Evolutionary conservation across 2,888 invertebrate species (phyloP), one percentile per base, ranked within the genome.

Genomic region (Elysia crispata): DNA sequence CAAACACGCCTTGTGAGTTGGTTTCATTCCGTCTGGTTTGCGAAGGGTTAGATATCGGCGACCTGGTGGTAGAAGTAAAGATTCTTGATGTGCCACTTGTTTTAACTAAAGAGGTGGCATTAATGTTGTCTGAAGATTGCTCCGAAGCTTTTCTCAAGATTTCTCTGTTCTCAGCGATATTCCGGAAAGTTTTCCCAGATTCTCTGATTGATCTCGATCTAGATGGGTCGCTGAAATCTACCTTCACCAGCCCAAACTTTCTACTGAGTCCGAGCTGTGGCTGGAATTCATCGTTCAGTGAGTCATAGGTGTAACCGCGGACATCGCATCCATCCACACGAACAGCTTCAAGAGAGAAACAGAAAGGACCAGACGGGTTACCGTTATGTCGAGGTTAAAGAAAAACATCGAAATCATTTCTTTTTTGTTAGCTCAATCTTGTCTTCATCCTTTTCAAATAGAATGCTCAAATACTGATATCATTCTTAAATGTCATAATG

Each of bases 221-320:
- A 18, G 20, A 50, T 13, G 82, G 76, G 30, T n/a, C 67, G 57
- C 49, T 15, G 64, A 62, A 28, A 28, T 66, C 60, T 6, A 60
- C 25, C 13, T 25, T 23, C 88, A 94, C 95, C 79, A 96, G 92
- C 83, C 96, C 96, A 92, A 95, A 96, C 31, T 85, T 85, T 49
- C 88, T 95, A 94, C 94, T 94, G 89, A 94, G 96, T 49, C 96
- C 96, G 67, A 94, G 93, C 81, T 93, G 93, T 96, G 96, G 97
- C 90, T 97, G 96, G 91, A 95, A 96, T 89, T 96, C 96, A 87
- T 97, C 96, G 91, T 96, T 93, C 15, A 97, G 92, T 85, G 95
- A 95, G 96, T 96, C 96, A 79, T 94, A 94, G 0, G 95, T 94
- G 87, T 96, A 97, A 0, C 94, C 95, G 25, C 86, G 86, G 11